Evolutionary conservation across 2,113 vertebrate genomes (phyloP).

Genomic region (Chrysemys picta): DNA sequence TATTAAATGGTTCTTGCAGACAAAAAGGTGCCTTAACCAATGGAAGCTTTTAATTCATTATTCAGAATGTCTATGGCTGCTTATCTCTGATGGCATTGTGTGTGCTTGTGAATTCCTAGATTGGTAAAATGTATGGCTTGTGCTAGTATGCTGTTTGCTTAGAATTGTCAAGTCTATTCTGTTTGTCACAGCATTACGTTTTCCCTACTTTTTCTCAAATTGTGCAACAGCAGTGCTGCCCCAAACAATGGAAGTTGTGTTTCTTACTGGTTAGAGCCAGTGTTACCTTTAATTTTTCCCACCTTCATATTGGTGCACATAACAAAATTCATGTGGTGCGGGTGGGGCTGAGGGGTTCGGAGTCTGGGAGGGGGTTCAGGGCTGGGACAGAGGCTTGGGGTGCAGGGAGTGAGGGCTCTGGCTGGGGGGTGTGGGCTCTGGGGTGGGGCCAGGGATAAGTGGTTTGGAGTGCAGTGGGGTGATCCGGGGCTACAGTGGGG

Average conservation of each 20-base stretch:
- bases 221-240: neutral
- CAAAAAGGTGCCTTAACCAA: neutral
- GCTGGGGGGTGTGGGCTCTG: too few relatives aligned
- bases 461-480: too few relatives aligned
- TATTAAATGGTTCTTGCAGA: neutral
- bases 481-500: too few relatives aligned
- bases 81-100: neutral
- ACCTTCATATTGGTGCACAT: too few relatives aligned
- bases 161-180: neutral
- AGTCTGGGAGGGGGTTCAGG: too few relatives aligned
- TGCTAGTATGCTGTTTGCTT: neutral
- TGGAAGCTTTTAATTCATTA: neutral
- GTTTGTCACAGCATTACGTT: neutral
- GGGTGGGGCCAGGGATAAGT: too few relatives aligned
- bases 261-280: neutral
- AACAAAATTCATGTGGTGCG: too few relatives aligned
- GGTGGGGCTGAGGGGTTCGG: too few relatives aligned
- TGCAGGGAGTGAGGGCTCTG: too few relatives aligned
- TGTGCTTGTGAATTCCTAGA: neutral
- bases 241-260: neutral
- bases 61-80: neutral
- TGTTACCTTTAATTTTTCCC: too few relatives aligned
- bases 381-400: too few relatives aligned
- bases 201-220: neutral
- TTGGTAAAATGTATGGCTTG: neutral